These are phyloP conservation scores for Drosophila macrothrix DNA, from an alignment of 2,888 invertebrate genomes.

Conservation along the genomic window DNA sequence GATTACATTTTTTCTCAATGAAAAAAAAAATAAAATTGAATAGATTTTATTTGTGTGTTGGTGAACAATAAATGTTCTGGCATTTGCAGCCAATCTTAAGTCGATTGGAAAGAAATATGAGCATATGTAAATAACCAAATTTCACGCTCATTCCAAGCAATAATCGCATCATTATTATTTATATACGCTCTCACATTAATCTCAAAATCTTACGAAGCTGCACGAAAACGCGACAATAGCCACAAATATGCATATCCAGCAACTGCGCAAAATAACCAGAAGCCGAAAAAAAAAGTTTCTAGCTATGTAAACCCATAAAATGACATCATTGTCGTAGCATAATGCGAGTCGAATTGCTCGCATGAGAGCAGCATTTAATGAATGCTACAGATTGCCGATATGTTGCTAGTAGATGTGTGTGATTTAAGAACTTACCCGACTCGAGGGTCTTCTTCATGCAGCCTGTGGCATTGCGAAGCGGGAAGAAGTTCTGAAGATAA, in stretches of 20 bases:
- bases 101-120: neutral
- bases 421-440: slow-evolving; percentile 72
- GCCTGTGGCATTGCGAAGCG: slow-evolving; percentile 82
- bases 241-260: slow-evolving; percentile 15
- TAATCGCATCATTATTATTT: slow-evolving; percentile 55
- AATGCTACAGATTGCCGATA: slow-evolving; percentile 6
- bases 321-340: slow-evolving; percentile 55
- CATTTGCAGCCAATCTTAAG: neutral
- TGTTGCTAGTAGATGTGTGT: neutral
- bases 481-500: slow-evolving; percentile 74
- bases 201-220: slow-evolving; percentile 47
- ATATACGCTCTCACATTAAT: slow-evolving; percentile 32
- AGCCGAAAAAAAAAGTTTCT: neutral
- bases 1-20: neutral
- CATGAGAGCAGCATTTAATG: slow-evolving; percentile 21
- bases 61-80: neutral
- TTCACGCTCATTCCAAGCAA: neutral
- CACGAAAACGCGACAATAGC: slow-evolving; percentile 44
- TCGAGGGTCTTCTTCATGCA: slow-evolving; percentile 83
- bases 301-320: slow-evolving; percentile 20
- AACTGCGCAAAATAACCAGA: slow-evolving; percentile 38
- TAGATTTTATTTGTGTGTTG: neutral
- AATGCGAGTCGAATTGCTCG: slow-evolving; percentile 14
- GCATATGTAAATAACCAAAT: slow-evolving; percentile 21
- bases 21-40: neutral